These are phyloP conservation scores for Syngnathus rostellatus DNA, from an alignment of 2,797 vertebrate genomes.

Conservation along the genomic window DNA sequence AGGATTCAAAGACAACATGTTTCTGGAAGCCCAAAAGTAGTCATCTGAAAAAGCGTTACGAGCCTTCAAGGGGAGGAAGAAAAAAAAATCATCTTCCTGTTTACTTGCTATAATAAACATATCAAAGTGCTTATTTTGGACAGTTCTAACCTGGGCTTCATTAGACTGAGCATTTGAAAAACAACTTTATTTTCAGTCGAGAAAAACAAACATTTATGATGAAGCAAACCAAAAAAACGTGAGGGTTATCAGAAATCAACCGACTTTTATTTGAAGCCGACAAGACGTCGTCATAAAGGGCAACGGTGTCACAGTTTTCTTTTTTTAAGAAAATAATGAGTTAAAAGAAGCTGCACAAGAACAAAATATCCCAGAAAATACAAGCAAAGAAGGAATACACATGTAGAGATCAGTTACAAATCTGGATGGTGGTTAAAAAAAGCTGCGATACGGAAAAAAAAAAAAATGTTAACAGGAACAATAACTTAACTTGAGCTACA, in stretches of 20 bases:
- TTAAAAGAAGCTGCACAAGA: conserved; percentile 1
- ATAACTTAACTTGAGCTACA: background rate
- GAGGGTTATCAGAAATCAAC: background rate
- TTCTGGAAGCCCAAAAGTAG: background rate
- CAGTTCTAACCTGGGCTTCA: conserved; percentile 2
- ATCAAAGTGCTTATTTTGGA: conserved; percentile 3
- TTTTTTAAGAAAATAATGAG: background rate
- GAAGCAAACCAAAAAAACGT: background rate
- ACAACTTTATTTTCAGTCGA: background rate
- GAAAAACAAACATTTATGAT: background rate
- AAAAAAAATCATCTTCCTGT: background rate
- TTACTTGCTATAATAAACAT: background rate
- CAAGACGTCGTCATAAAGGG: background rate
- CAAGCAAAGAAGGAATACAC: background rate
- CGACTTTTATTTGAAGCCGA: conserved; percentile 3
- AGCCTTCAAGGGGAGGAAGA: background rate
- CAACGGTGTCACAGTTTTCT: background rate
- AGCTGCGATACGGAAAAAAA: background rate
- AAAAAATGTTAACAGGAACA: background rate
- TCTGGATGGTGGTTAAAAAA: background rate
- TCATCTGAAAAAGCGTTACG: background rate
- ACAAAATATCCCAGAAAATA: background rate
- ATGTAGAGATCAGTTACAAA: background rate
- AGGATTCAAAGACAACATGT: conserved; percentile 1
- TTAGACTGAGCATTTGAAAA: background rate